Base-by-base conservation (phyloP, 2,888 invertebrate genomes). In the Synanthedon myopaeformis region DNA sequence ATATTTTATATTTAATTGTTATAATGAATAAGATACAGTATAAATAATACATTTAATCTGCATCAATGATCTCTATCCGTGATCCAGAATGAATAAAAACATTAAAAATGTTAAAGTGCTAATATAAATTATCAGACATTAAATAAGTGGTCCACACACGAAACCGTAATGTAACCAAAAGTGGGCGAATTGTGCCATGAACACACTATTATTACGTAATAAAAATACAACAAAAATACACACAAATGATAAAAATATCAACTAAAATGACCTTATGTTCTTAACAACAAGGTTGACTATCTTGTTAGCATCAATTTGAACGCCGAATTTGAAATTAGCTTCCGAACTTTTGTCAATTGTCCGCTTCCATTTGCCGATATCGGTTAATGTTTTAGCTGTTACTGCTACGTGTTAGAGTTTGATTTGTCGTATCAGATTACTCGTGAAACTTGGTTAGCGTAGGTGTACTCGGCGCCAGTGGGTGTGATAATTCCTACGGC, bases 401-500 rank as follows among this genome's bases (percentile, higher is more conserved):
- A 72, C 66, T 64, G 58, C 57, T 61, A 55, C 54, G 65, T 57
- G 57, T 53, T 75, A 74, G 64, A 65, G 79, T 72, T 61, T 66
- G 76, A 66, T 72, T 70, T 80, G 63, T 67, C 61, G 67, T 62
- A 65, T 62, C 63, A 35, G 64, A 61, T 58, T 58, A 65, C 62
- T 63, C 68, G 69, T 67, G 67, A 63, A 72, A 66, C 66, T 65
- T 71, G 69, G 70, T 64, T 63, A 58, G 66, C 64, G 69, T 70
- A 69, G 78, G 78, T 76, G 82, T 80, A 65, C 57, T 59, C 70
- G 78, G 76, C 79, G 82, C 77, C 72, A 64, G 82, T 85, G 81
- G 86, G 84, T 75, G 85, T 82, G 85, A 82, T 87, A 87, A 87
- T 86, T 82, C 81, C 72, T 74, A 74, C 71, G 65, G 79, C 76